Base-by-base conservation (phyloP, 2,888 invertebrate species). In the Spilarctia lutea region DNA sequence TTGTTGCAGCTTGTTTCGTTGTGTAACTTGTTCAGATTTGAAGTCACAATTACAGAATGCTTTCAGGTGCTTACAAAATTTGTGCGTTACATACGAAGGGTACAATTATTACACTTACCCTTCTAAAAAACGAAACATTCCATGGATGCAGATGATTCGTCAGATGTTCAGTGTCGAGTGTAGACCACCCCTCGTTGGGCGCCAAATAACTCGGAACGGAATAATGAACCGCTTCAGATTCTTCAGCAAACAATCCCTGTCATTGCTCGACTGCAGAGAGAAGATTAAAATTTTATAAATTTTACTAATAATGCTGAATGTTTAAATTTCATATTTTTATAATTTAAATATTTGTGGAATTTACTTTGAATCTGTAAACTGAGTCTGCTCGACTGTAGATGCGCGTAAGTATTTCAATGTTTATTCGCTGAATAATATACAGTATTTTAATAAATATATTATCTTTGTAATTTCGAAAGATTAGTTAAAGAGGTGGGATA, bases 1-100 rank as follows among this genome's bases (percentile, higher is more conserved):
- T 95, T 94, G 95, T 94, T 94, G 93, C 94, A 92, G 92, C 93
- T 93, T 94, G 94, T 94, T 95, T 94, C 91, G 91, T 87, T 86
- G 87, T 89, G 83, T 90, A 90, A 91, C 91, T 91, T 91, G 88
- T 89, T 89, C 88, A 90, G 92, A 93, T 94, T 94, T 91, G 81
- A 89, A 91, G 90, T 91, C 90, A 91, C 91, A 89, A 88, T 89
- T 90, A 86, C 87, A 88, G 82, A 81, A 78, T 79, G 68, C 66
- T 85, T 86, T 85, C 84, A 87, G 87, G 81, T 79, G 74, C 78
- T 81, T 79, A 75, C 73, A 71, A 81, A 75, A 72, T 79, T 79
- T 82, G 74, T 80, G 52, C 35, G 39, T 52, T 20, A 82, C 83
- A 82, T 85, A 81, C 67, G 60, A 52, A 7, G 18, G 35, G 42